These are phyloP conservation scores for Ispidina lecontei DNA, from an alignment of 2,797 vertebrate species.

Conservation along the genomic window DNA sequence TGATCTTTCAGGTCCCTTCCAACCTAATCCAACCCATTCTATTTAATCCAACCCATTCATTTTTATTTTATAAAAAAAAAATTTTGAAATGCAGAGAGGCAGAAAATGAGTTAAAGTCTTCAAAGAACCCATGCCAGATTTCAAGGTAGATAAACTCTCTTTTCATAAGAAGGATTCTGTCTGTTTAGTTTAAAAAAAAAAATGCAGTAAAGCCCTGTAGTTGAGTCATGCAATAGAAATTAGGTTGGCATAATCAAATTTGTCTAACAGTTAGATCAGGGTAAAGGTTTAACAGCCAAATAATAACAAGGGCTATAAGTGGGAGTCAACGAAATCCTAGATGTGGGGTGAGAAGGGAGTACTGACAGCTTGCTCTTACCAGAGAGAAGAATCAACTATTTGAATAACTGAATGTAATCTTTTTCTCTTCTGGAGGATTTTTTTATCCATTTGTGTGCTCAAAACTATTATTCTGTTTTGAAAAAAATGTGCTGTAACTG, in stretches of 20 bases:
- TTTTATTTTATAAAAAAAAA: background rate
- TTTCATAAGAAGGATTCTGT: background rate
- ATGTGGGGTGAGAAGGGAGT: background rate
- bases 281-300: background rate
- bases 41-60: too few species aligned
- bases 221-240: background rate
- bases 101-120: background rate
- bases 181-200: background rate
- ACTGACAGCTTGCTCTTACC: background rate
- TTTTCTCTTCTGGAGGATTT: background rate
- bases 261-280: background rate
- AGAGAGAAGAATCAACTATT: background rate
- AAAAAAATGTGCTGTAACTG: background rate
- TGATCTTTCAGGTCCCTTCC: background rate
- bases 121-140: background rate
- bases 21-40: background rate
- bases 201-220: background rate
- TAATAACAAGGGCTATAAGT: background rate
- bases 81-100: background rate
- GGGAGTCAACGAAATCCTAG: background rate
- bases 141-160: background rate
- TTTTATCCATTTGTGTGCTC: background rate
- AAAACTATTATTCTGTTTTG: background rate
- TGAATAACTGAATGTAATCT: background rate
- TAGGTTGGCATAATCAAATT: background rate